These are phyloP conservation scores for Hedya salicella DNA, from an alignment of 2,888 invertebrate species.

Conservation along the genomic window DNA sequence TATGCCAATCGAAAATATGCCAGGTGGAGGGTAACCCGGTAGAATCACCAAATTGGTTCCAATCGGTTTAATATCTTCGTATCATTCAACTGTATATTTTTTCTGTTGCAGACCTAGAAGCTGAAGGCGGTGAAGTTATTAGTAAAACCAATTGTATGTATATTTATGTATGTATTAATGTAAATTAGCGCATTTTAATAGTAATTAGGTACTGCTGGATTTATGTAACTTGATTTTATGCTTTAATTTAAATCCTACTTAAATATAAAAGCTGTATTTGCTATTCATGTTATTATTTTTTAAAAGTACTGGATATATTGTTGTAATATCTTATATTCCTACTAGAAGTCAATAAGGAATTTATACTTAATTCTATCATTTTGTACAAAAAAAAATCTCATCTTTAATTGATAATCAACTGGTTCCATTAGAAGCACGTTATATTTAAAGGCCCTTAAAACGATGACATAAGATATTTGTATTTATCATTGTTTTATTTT, in stretches of 20 bases:
- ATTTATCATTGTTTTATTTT: background rate
- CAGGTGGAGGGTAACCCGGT: too few relatives aligned
- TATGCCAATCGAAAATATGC: too few relatives aligned
- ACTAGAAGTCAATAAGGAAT: too few relatives aligned
- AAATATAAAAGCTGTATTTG: conserved; percentile 5
- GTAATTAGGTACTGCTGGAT: conserved; percentile 60
- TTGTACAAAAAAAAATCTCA: conserved; percentile 2
- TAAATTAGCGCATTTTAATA: conserved; percentile 56
- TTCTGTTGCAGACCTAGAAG: conserved; percentile 47
- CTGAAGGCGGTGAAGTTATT: conserved; percentile 58
- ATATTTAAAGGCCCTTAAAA: background rate
- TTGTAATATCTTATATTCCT: too few relatives aligned
- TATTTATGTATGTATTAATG: conserved; percentile 60
- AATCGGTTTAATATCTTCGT: background rate
- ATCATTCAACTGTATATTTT: conserved; percentile 9
- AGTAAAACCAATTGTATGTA: conserved; percentile 69
- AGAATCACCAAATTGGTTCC: too few relatives aligned
- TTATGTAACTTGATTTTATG: conserved; percentile 46
- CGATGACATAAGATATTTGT: background rate
- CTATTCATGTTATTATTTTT: conserved; percentile 1
- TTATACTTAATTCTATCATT: background rate
- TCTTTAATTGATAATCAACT: background rate
- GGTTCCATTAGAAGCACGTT: background rate
- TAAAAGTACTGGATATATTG: too few relatives aligned
- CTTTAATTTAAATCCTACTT: conserved; percentile 29